phyloP scores from a whole-genome alignment of 2,113 vertebrate species.

The Aramus guarauna region DNA sequence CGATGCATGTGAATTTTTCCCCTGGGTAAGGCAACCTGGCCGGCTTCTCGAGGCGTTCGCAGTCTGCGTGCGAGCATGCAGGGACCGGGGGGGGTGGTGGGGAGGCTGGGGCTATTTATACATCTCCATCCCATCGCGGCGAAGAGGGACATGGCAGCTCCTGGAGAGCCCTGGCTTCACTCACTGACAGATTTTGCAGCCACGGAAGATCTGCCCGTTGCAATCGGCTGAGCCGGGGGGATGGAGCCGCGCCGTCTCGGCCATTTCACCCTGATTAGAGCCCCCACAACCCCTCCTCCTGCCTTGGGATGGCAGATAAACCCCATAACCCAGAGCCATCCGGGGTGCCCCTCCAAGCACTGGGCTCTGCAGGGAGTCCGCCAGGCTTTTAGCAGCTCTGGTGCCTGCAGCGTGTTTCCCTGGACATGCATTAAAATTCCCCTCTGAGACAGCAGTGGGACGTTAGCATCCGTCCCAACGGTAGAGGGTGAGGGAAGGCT shows the following conservation, averaged over 20 bases:
- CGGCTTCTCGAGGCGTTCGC: rapidly evolving
- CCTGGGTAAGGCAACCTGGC: neutral
- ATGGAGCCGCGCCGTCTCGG: rapidly evolving
- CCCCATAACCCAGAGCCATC: neutral
- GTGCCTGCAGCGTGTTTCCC: neutral
- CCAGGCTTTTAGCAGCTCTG: neutral
- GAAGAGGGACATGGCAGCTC: neutral
- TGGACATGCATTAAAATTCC: neutral
- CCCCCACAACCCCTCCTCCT: neutral
- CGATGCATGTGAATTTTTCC: neutral
- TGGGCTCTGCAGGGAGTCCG: neutral
- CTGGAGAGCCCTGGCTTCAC: neutral
- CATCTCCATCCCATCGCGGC: neutral
- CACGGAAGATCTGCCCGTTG: rapidly evolving
- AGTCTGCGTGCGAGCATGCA: rapidly evolving
- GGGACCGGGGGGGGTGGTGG: neutral
- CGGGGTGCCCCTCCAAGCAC: neutral
- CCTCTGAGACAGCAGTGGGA: neutral
- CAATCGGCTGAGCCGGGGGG: neutral
- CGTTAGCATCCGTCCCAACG: rapidly evolving
- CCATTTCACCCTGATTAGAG: neutral
- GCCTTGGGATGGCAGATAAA: neutral
- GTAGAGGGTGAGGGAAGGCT: neutral
- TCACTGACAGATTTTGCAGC: neutral
- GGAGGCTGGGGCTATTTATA: neutral